Conservation (phyloP, 2,797 vertebrate species). For the Bradypodion ventrale region DNA sequence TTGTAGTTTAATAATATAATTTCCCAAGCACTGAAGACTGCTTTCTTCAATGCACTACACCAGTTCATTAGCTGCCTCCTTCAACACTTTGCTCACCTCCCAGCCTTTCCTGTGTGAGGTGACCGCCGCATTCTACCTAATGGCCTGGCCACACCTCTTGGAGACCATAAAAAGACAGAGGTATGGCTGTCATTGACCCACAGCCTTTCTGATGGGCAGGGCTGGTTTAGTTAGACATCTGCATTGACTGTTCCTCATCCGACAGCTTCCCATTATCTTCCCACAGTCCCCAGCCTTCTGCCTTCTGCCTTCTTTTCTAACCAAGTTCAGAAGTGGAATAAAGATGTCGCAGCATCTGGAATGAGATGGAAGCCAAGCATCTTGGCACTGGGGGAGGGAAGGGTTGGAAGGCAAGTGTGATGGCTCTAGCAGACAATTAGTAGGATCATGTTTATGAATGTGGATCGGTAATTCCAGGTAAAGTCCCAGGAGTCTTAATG, state of each 20-base stretch:
- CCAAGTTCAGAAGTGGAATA: neutral
- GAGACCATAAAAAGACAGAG: neutral
- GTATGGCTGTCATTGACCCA: neutral
- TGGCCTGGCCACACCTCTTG: neutral
- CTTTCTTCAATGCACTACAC: too few relatives aligned
- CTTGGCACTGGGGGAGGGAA: conserved; percentile 15
- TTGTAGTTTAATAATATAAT: too few relatives aligned
- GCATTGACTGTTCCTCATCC: conserved; percentile 8
- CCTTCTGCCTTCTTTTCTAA: neutral
- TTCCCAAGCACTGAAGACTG: too few relatives aligned
- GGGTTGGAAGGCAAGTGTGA: neutral
- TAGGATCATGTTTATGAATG: conserved; percentile 71
- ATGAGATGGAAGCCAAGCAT: conserved; percentile 52
- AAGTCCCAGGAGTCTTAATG: conserved; percentile 45
- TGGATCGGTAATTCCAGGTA: conserved; percentile 71
- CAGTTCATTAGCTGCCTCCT: too few relatives aligned
- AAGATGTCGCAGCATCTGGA: conserved; percentile 49
- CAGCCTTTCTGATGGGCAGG: neutral
- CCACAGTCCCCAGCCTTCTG: neutral
- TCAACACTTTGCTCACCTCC: neutral
- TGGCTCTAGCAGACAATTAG: conserved; percentile 61
- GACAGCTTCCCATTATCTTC: neutral
- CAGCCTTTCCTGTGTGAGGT: neutral
- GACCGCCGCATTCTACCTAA: too few relatives aligned
- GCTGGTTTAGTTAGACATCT: neutral